Evolutionary conservation across 2,888 invertebrate genomes (phyloP).

Genomic region (Calephelis perditalis): DNA sequence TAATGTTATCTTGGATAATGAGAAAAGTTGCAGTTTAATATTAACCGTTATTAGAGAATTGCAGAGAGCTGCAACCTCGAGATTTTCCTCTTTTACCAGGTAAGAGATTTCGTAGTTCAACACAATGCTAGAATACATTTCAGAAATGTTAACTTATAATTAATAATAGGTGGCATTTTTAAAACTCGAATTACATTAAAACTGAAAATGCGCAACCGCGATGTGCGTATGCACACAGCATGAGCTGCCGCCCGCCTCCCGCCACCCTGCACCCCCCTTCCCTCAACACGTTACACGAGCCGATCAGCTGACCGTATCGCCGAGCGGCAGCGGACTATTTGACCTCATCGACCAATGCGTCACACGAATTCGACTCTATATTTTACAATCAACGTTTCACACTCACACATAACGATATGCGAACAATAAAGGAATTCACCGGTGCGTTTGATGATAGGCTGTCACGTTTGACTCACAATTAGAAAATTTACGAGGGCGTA

Average conservation of each 20-base stretch:
- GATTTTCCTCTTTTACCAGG: too few relatives aligned
- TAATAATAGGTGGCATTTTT: too few relatives aligned
- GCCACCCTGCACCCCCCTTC: slow-evolving; percentile 24
- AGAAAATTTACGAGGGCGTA: background rate
- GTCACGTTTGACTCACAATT: background rate
- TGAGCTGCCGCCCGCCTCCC: slow-evolving; percentile 28
- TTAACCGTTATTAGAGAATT: too few relatives aligned
- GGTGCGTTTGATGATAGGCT: background rate
- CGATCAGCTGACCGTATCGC: slow-evolving; percentile 66
- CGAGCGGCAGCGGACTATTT: slow-evolving; percentile 45
- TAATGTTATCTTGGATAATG: too few relatives aligned
- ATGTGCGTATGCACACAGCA: slow-evolving; percentile 39
- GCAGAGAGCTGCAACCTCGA: too few relatives aligned
- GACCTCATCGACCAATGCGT: slow-evolving; percentile 47
- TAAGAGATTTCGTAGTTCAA: too few relatives aligned
- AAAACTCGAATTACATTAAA: too few relatives aligned
- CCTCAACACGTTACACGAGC: slow-evolving; percentile 40
- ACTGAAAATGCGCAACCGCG: slow-evolving; percentile 20
- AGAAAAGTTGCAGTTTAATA: too few relatives aligned
- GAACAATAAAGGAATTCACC: slow-evolving; percentile 34
- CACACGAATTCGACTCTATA: slow-evolving; percentile 29
- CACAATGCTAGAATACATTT: too few relatives aligned
- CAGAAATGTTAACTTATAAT: too few relatives aligned
- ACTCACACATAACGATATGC: slow-evolving; percentile 21
- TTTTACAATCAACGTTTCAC: background rate